A percentile compares a stretch with the other conserved stretches of the same genome.
Conservation (phyloP, 37 sponge, comb jelly and placozoan species). For the Cliona cf. orientalis region DNA sequence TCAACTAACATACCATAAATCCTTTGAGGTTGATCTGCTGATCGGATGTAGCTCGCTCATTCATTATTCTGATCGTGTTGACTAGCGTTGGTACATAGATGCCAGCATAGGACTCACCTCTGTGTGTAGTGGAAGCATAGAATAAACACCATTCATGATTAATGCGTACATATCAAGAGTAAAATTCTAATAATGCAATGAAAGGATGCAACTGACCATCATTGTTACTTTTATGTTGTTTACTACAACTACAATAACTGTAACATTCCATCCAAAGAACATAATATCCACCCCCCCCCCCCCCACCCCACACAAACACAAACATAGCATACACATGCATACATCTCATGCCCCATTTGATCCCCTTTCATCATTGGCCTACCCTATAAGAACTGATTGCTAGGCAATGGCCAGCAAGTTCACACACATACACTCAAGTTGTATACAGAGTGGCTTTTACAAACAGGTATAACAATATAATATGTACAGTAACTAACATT, state of each 20-base stretch:
- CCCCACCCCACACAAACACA: too few species aligned
- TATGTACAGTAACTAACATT: not conserved
- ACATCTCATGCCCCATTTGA: too few species aligned
- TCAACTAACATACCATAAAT: constrained; percentile 48
- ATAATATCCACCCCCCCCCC: too few species aligned
- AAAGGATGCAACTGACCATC: too few species aligned
- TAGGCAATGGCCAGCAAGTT: too few species aligned
- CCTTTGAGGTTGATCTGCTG: constrained; percentile 74
- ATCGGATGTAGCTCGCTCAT: constrained; percentile 21
- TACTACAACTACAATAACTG: too few species aligned
- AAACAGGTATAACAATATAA: not conserved
- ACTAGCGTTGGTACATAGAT: constrained; percentile 83
- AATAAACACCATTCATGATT: not conserved
- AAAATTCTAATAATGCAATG: not conserved
- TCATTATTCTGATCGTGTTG: constrained; percentile 29
- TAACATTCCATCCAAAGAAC: too few species aligned
- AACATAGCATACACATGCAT: too few species aligned
- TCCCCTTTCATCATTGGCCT: too few species aligned
- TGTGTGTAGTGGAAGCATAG: not conserved
- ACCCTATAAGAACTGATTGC: too few species aligned
- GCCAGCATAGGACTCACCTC: constrained; percentile 89
- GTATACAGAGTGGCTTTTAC: not conserved
- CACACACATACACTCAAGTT: not conserved
- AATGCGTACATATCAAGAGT: not conserved
- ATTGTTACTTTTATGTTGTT: too few species aligned